phyloP scores from a whole-genome alignment of 2,113 vertebrate genomes.

The Prunella fulvescens region DNA sequence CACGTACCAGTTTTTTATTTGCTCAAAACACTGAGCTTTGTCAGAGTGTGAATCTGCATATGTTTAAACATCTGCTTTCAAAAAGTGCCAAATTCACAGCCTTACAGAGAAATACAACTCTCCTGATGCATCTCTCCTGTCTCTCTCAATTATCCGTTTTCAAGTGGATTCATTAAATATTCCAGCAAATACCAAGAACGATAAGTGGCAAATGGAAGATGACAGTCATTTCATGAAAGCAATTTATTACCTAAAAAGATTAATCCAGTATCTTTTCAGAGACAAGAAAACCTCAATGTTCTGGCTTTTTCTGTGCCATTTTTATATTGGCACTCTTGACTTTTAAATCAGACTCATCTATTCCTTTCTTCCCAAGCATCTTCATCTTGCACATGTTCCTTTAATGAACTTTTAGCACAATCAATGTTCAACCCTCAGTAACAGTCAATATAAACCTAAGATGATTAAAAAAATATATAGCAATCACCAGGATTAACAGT shows the following conservation, averaged over 20 bases:
- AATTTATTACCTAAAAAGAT: background rate
- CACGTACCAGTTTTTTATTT: background rate
- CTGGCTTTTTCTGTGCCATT: background rate
- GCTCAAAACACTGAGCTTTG: background rate
- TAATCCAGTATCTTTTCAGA: background rate
- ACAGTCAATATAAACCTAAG: slow-evolving; percentile 32
- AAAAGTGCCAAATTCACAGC: background rate
- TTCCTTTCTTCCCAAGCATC: background rate
- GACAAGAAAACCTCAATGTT: background rate
- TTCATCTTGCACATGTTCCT: background rate
- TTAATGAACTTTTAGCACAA: background rate
- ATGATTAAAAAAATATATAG: slow-evolving; percentile 25
- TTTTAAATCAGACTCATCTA: background rate
- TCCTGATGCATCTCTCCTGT: background rate
- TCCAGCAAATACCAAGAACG: background rate
- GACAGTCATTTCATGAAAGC: background rate
- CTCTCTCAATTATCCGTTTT: background rate
- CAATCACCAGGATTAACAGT: slow-evolving; percentile 46
- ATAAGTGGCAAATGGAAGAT: background rate
- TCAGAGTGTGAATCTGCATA: background rate
- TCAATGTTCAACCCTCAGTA: background rate
- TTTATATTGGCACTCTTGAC: background rate
- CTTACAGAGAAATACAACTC: background rate
- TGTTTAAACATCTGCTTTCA: background rate
- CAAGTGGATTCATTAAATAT: background rate